Conservation (phyloP, 2,113 vertebrate genomes). For the Myanophis thanlyinensis region DNA sequence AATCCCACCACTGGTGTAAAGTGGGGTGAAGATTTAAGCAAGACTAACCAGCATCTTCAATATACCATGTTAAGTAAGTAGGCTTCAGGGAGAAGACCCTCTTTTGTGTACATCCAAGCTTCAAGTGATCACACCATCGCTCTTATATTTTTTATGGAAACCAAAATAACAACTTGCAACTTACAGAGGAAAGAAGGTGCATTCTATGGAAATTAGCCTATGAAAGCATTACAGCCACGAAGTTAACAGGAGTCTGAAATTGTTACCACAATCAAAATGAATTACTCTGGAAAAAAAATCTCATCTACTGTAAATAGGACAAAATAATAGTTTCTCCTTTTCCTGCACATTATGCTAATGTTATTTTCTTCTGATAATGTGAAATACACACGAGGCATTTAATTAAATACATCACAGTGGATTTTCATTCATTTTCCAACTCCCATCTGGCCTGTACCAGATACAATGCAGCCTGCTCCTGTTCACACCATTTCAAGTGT, state of each 20-base stretch:
- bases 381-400: background rate
- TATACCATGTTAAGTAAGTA: background rate
- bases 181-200: background rate
- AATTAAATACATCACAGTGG: background rate
- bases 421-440: background rate
- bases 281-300: background rate
- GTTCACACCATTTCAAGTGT: background rate
- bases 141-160: background rate
- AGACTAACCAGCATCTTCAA: background rate
- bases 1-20: no score
- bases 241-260: background rate
- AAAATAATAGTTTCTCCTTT: background rate
- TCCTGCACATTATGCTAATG: background rate
- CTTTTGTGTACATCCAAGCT: background rate
- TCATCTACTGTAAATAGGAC: background rate
- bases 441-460: background rate
- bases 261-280: background rate
- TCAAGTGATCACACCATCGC: background rate
- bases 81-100: background rate
- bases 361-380: background rate
- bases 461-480: background rate
- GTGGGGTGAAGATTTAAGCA: background rate
- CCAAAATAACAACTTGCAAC: background rate
- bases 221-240: background rate
- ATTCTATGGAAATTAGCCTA: background rate